Evolutionary conservation across 2,113 vertebrate genomes (phyloP).

Genomic region (Charadrius vociferus): DNA sequence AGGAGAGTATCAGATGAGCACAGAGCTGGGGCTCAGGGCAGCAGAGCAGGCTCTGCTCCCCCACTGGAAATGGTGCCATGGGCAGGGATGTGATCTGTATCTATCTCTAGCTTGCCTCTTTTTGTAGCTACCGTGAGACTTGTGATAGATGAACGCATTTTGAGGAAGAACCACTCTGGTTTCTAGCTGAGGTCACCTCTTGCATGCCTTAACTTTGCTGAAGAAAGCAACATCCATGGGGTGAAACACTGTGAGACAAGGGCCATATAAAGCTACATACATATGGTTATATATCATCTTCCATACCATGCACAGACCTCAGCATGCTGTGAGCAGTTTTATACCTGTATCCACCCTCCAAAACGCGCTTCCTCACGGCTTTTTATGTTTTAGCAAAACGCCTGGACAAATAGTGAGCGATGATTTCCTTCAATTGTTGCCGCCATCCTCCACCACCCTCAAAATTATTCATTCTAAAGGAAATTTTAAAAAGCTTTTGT

Average conservation of each 20-base stretch:
- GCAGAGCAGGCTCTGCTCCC: background rate
- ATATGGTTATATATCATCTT: background rate
- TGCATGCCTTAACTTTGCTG: background rate
- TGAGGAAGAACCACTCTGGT: background rate
- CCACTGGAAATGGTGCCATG: background rate
- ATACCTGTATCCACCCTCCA: background rate
- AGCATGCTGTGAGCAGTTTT: background rate
- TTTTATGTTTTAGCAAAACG: background rate
- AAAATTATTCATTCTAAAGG: constrained; percentile 57
- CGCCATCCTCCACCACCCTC: constrained; percentile 40
- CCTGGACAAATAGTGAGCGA: constrained; percentile 16
- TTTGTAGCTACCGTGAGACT: background rate
- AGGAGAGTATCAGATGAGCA: background rate
- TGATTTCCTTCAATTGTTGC: constrained; percentile 64
- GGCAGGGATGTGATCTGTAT: background rate
- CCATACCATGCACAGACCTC: background rate
- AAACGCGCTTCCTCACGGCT: background rate
- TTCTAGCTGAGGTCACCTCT: background rate
- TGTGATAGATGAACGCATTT: background rate
- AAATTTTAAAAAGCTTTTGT: constrained; percentile 53
- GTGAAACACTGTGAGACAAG: background rate
- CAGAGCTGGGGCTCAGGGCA: background rate
- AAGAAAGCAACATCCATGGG: background rate
- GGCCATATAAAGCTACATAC: background rate
- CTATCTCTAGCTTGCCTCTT: background rate